A percentile compares a stretch with the other conserved stretches of the same genome.
Evolutionary conservation across 2,113 vertebrate genomes (phyloP).

Genomic region (Fregetta grallaria): DNA sequence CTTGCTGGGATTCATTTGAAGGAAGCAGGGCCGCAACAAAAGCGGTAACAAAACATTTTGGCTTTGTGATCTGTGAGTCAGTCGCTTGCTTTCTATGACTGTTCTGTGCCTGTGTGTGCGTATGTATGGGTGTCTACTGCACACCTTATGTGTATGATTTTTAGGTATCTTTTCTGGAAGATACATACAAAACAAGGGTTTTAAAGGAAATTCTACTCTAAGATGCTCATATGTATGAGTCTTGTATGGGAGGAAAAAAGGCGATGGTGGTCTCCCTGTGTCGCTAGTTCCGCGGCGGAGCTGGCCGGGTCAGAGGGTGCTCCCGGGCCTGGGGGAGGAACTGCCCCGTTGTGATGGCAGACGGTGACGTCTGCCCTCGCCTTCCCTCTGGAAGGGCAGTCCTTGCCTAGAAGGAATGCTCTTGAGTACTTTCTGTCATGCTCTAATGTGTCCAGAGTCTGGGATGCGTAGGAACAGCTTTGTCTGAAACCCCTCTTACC

Average conservation of each 20-base stretch:
- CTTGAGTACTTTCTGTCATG: background rate
- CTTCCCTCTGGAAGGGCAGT: background rate
- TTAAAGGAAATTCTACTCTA: background rate
- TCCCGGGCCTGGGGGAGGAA: background rate
- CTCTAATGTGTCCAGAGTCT: background rate
- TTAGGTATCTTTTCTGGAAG: background rate
- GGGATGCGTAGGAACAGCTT: background rate
- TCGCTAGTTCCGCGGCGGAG: background rate
- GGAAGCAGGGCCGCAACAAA: background rate
- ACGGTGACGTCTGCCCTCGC: fast-evolving
- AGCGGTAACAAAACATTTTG: background rate
- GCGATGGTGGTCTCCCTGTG: fast-evolving
- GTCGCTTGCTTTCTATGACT: background rate
- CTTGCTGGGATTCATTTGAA: background rate
- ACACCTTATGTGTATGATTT: background rate
- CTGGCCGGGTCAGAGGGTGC: fast-evolving
- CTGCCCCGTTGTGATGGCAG: background rate
- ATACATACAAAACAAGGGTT: background rate
- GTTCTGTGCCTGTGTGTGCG: background rate
- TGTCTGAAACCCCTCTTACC: background rate
- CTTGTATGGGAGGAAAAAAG: background rate
- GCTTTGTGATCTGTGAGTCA: background rate
- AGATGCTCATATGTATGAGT: fast-evolving
- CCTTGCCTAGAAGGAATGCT: background rate
- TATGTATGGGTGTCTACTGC: background rate